Percentiles rank a stretch among this genome's conserved stretches.
These are phyloP conservation scores for Jacana jacana DNA, from an alignment of 2,113 vertebrate genomes.

Conservation along the genomic window DNA sequence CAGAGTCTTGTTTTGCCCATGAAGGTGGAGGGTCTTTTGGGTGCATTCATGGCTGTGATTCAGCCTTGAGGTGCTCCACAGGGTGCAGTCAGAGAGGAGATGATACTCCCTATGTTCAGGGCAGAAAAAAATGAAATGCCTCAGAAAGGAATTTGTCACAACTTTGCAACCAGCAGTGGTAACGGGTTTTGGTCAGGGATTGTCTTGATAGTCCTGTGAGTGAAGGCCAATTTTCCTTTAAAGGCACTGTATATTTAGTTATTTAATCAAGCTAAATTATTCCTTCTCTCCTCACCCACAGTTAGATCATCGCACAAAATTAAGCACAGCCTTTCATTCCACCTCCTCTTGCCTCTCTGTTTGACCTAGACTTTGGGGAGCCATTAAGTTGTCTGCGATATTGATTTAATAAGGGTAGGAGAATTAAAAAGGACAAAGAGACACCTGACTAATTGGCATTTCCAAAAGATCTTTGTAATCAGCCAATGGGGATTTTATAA, in stretches of 20 bases:
- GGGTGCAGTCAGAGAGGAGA: neutral
- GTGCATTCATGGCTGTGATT: neutral
- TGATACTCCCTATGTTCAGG: neutral
- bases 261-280: constrained; percentile 53
- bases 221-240: constrained; percentile 39
- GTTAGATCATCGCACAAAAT: constrained; percentile 22
- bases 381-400: constrained; percentile 63
- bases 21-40: neutral
- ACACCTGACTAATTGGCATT: constrained; percentile 67
- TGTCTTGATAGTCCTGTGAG: neutral
- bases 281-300: constrained; percentile 24
- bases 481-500: constrained; percentile 48
- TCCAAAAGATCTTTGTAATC: constrained; percentile 62
- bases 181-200: constrained; percentile 24
- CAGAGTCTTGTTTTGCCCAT: neutral
- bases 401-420: constrained; percentile 65
- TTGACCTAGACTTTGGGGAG: constrained; percentile 66
- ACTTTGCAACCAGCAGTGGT: neutral
- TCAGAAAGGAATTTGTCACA: neutral
- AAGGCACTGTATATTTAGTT: constrained; percentile 17
- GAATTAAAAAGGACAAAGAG: constrained; percentile 68
- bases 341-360: constrained; percentile 45
- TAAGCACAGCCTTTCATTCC: constrained; percentile 33
- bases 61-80: neutral
- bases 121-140: neutral